These are phyloP conservation scores for Pristionchus japonicus DNA, from an alignment of 2,888 invertebrate species.

Conservation along the genomic window DNA sequence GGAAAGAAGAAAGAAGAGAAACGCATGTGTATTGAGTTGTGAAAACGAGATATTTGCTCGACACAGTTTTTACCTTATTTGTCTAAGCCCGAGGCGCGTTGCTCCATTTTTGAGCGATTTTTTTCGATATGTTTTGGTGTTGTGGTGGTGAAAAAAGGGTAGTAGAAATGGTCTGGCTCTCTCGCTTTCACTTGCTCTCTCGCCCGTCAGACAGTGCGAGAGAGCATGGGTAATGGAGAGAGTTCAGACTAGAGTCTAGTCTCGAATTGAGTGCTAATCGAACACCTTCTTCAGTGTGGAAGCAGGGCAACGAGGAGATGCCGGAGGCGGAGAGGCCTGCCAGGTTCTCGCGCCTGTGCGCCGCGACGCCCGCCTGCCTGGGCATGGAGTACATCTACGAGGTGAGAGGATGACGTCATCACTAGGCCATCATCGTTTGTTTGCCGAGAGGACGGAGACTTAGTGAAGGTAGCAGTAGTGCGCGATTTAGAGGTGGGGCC, in stretches of 20 bases:
- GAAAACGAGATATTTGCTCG: no score
- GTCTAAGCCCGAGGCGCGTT: no score
- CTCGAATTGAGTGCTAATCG: background rate
- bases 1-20: background rate
- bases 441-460: no score
- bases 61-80: no score
- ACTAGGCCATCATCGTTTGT: no score
- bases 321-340: slow-evolving; percentile 40
- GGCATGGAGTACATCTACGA: slow-evolving; percentile 44
- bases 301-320: slow-evolving; percentile 41
- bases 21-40: background rate
- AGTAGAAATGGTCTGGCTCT: no score
- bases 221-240: no score
- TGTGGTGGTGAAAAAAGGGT: background rate
- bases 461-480: no score
- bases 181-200: no score
- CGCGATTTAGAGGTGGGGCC: no score
- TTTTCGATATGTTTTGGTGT: background rate
- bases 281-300: slow-evolving; percentile 30
- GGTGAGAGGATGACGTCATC: slow-evolving; percentile 20
- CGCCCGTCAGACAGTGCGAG: no score
- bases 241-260: no score
- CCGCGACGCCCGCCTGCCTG: slow-evolving; percentile 45
- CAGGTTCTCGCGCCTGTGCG: slow-evolving; percentile 50
- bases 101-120: background rate